Conservation (phyloP, 2,113 vertebrate genomes). For the Myotis yumanensis region DNA sequence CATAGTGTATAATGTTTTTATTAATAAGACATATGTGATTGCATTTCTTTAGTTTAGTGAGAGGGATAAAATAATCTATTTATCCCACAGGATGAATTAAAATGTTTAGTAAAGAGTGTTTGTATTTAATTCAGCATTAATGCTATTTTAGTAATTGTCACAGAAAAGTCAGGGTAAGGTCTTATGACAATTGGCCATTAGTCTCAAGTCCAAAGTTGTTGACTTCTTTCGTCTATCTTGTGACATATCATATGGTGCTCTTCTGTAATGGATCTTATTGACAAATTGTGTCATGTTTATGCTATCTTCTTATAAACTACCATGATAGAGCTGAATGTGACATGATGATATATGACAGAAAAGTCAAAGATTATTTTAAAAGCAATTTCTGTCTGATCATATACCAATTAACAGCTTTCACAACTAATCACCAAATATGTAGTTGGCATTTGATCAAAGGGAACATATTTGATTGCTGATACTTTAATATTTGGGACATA, state of each 20-base stretch:
- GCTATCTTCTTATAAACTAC: conserved; percentile 72
- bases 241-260: conserved; percentile 22
- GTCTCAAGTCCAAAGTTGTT: background rate
- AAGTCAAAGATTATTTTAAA: conserved; percentile 81
- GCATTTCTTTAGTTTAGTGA: background rate
- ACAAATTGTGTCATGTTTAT: conserved; percentile 75
- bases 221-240: background rate
- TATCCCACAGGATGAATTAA: background rate
- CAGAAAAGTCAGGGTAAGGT: conserved; percentile 15
- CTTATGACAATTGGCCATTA: background rate
- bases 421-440: conserved; percentile 66
- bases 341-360: conserved; percentile 80
- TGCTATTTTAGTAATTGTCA: background rate
- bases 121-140: background rate
- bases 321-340: conserved; percentile 72
- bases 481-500: conserved; percentile 39
- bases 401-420: conserved; percentile 79
- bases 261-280: conserved; percentile 65
- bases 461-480: conserved; percentile 27
- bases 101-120: background rate
- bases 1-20: background rate
- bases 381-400: conserved; percentile 77
- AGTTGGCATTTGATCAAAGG: conserved; percentile 68
- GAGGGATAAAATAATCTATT: background rate
- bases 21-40: background rate